A percentile compares a stretch with the other conserved stretches of the same genome.
Evolutionary conservation across 1,140 invertebrate species (phyloP).

Genomic region (Lithobius niger): DNA sequence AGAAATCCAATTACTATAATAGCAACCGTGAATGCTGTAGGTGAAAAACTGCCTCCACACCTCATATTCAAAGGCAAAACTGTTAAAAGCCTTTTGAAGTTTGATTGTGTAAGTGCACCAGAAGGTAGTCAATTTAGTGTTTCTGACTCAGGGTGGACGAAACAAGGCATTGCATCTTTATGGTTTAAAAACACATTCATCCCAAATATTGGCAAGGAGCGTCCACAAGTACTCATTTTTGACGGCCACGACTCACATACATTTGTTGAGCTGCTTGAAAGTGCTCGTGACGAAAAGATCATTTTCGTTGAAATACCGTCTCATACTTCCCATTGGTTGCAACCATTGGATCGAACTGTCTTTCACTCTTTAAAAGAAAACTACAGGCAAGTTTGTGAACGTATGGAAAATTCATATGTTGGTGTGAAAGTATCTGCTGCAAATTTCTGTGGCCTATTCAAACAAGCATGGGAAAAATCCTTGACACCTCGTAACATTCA

Average conservation of each 20-base stretch:
- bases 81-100: not conserved
- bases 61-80: not conserved
- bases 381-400: not conserved
- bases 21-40: not conserved
- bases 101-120: slow-evolving; percentile 2
- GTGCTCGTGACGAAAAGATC: slow-evolving; percentile 9
- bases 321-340: slow-evolving; percentile 12
- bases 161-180: slow-evolving; percentile 1
- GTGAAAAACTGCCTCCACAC: not conserved
- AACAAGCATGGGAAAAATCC: slow-evolving; percentile 23
- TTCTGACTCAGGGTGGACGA: slow-evolving; percentile 1
- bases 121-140: not conserved
- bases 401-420: not conserved
- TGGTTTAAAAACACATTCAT: not conserved
- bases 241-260: slow-evolving; percentile 13
- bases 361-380: not conserved
- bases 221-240: slow-evolving; percentile 11
- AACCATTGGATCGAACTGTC: slow-evolving; percentile 7
- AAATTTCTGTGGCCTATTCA: slow-evolving; percentile 17
- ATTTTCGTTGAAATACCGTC: slow-evolving; percentile 12
- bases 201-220: slow-evolving; percentile 8
- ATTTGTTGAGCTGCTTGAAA: slow-evolving; percentile 13
- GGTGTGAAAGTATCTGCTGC: not conserved
- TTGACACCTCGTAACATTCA: slow-evolving; percentile 21
- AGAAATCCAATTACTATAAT: slow-evolving; percentile 8